Base-by-base conservation (phyloP, 2,113 vertebrate genomes). In the Galeopterus variegatus region DNA sequence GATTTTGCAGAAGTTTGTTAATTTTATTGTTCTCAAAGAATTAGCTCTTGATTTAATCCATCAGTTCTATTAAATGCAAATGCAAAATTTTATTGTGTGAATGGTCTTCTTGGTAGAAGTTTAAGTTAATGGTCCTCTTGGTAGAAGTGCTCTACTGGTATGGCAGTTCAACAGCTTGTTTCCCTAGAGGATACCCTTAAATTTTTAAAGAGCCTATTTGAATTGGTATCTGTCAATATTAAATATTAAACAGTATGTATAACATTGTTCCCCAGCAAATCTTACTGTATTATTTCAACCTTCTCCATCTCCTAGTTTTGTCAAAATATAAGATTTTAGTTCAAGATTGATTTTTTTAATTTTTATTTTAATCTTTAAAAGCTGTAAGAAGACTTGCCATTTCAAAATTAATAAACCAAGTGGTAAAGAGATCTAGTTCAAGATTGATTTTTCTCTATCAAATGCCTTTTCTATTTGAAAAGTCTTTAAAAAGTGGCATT, bases 381-480 rank as follows among this genome's bases (percentile, higher is more conserved):
- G 0, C 13, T 79, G 24, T 15, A 52, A 48, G 17, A 89, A 90
- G 1, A 3, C 1, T 85, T 86, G 19, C 3, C 1, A 64, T 90
- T 52, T 90, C 10, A 87, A 88, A 82, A n/a, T 23, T 60, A 54
- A 64, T 26, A 77, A 48, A 83, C 86, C 13, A 82, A 45, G 31
- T 86, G 17, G 9, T 54, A 67, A 86, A 45, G 24, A 88, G 18
- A 80, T 48, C 41, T 41, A 41, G 41, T 41, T 41, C 41, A 41
- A 41, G 75, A n/a, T 70, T 65, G 65, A 41, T 60, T 93, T 94
- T 93, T 77, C 58, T 89, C 28, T 69, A 65, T 73, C 28, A 86
- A n/a, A 95, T 95, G 54, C 6, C 24, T 93, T 67, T 75, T 80
- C 28, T 80, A 10, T 60, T 91, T 93, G 56, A 73, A 73, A 52